These are phyloP conservation scores for Centruroides vittatus DNA, from an alignment of 1,140 invertebrate species.

Conservation along the genomic window DNA sequence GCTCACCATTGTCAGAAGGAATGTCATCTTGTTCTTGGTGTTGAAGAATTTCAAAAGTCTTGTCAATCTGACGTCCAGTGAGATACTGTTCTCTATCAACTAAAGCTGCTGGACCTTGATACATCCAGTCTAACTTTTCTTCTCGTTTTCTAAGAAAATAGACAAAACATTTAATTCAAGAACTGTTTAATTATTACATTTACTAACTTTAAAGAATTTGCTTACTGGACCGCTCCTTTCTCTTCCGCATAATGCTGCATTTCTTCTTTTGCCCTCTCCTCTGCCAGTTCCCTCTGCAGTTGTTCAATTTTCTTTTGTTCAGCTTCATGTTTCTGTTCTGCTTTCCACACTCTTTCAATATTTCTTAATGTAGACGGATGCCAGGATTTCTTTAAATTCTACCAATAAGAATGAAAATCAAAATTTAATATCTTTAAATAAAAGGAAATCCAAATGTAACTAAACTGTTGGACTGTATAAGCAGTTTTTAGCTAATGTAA, in stretches of 20 bases:
- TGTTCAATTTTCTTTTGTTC: slow-evolving; percentile 51
- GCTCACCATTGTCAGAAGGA: slow-evolving; percentile 2
- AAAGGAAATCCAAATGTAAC: too few relatives aligned
- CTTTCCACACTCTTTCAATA: slow-evolving; percentile 60
- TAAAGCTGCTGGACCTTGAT: slow-evolving; percentile 58
- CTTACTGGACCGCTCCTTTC: slow-evolving; percentile 32
- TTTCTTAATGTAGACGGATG: slow-evolving; percentile 62
- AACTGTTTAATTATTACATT: background rate
- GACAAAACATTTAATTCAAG: background rate
- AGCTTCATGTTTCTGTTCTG: slow-evolving; percentile 50
- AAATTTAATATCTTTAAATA: too few relatives aligned
- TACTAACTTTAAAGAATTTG: background rate
- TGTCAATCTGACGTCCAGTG: slow-evolving; percentile 72
- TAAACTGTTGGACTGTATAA: too few relatives aligned
- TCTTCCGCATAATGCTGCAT: slow-evolving; percentile 28
- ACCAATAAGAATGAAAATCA: too few relatives aligned
- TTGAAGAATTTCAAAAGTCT: slow-evolving; percentile 54
- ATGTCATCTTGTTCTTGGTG: slow-evolving; percentile 39
- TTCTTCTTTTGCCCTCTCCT: slow-evolving; percentile 48
- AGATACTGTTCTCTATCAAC: slow-evolving; percentile 78
- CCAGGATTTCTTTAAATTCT: slow-evolving; percentile 62
- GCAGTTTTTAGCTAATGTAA: too few relatives aligned
- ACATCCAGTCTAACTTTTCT: slow-evolving; percentile 70
- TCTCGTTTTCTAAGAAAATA: slow-evolving; percentile 19
- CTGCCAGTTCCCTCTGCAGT: slow-evolving; percentile 47